Evolutionary conservation across 2,888 invertebrate genomes (phyloP).

Genomic region (Lepeophtheirus nordmannii): DNA sequence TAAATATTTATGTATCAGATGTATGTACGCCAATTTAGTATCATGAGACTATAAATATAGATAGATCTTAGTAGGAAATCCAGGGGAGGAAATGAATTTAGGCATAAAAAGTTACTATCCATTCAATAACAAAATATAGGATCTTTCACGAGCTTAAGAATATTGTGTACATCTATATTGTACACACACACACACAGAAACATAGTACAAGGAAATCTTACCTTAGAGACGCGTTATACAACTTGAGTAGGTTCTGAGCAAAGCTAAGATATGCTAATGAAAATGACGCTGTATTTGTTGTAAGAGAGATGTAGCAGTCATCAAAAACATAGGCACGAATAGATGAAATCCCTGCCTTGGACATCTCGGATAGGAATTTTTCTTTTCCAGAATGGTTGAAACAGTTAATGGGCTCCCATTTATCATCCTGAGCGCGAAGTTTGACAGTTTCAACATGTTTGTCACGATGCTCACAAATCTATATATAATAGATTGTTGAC

Average conservation of each 20-base stretch:
- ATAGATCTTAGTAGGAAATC: too few species aligned
- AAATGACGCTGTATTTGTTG: conserved; percentile 63
- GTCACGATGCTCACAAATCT: conserved; percentile 59
- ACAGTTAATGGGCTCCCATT: conserved; percentile 67
- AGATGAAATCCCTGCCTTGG: conserved; percentile 47
- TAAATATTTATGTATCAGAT: too few species aligned
- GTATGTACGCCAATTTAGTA: too few species aligned
- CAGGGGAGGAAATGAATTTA: too few species aligned
- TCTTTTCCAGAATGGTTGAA: conserved; percentile 52
- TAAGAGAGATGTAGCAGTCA: conserved; percentile 45
- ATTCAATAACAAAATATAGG: too few species aligned
- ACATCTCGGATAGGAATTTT: conserved; percentile 54
- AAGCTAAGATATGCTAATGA: conserved; percentile 56
- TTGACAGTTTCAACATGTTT: conserved; percentile 68
- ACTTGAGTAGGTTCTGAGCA: conserved; percentile 56
- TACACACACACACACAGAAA: too few species aligned
- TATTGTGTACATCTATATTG: too few species aligned
- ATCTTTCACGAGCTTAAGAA: too few species aligned
- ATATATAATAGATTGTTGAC: conserved; percentile 29
- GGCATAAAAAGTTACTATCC: too few species aligned
- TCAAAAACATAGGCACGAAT: conserved; percentile 49
- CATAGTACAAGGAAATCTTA: too few species aligned
- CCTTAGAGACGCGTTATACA: conserved; percentile 44
- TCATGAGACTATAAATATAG: too few species aligned
- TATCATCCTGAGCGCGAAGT: conserved; percentile 56